Percentiles rank a stretch among this genome's conserved stretches.
phyloP scores from a whole-genome alignment of 2,113 vertebrate genomes.

The Anguilla japonica region DNA sequence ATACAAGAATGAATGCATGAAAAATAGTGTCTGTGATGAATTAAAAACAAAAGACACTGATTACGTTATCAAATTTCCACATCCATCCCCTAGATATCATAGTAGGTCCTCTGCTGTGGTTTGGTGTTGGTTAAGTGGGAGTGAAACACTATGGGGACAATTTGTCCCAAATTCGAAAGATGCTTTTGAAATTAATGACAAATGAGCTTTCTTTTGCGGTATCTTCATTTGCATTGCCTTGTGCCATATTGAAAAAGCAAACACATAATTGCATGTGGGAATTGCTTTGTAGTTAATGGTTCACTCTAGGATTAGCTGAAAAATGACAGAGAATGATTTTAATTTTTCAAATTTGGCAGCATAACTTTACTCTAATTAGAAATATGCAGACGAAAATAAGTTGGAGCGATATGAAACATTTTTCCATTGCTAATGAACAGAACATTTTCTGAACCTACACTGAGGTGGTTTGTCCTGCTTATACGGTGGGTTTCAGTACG shows the following conservation, averaged over 20 bases:
- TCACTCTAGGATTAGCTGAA: background rate
- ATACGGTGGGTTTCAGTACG: too few relatives aligned
- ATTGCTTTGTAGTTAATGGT: background rate
- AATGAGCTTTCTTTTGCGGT: background rate
- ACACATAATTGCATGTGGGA: background rate
- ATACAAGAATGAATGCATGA: background rate
- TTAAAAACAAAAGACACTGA: background rate
- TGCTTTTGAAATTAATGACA: too few relatives aligned
- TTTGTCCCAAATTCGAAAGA: too few relatives aligned
- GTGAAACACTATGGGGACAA: too few relatives aligned
- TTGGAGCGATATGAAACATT: too few relatives aligned
- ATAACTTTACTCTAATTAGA: background rate
- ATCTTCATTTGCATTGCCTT: background rate
- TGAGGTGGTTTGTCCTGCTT: too few relatives aligned
- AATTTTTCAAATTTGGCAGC: background rate
- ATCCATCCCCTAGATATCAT: background rate
- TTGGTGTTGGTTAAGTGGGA: background rate
- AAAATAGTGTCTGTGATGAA: background rate
- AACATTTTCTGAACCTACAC: too few relatives aligned
- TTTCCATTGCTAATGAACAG: too few relatives aligned
- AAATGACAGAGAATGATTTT: too few relatives aligned
- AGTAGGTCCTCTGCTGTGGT: background rate
- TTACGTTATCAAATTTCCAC: background rate
- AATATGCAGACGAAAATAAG: background rate
- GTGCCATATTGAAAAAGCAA: background rate